Evolutionary conservation across 1,140 invertebrate genomes (phyloP), one percentile per base, ranked within the genome.

Genomic region (Nautilus pompilius): DNA sequence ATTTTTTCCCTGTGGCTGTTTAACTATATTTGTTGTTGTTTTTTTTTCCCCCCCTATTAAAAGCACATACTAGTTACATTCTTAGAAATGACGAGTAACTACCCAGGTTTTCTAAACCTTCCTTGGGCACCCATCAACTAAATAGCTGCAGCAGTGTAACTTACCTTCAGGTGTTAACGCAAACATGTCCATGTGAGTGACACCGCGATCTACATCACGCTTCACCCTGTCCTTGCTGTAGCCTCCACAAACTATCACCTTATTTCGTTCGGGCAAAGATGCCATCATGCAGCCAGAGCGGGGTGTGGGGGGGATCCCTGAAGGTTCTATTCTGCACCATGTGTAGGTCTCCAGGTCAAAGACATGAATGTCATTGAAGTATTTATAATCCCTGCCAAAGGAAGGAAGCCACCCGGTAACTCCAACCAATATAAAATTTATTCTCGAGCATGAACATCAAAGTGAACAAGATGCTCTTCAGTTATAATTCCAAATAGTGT

Each of bases 331-430:
- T 79, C 91, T 91, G 13, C 76, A 85, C 95, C 95, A 97, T 5
- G 86, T 84, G 71, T 93, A 89, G 0, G 87, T 88, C 69, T 92
- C 90, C 65, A 93, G 82, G 73, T 92, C 89, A 80, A 97, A 96
- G 29, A 87, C 81, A 80, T 94, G 86, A 3, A 95, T 76, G 84
- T 97, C 95, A 82, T 95, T 95, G 75, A 88, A 95, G 81, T 96
- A 97, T 72, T 90, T 90, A 76, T 90, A 96, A 53, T 93, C 89
- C 60, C 91, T 87, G 66, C 0, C 3, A 22, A 54, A 29, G 13
- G 13, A 41, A 41, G n/a, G 36, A 15, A 41, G n/a, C 13, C n/a
- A n/a, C n/a, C n/a, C n/a, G n/a, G n/a, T n/a, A n/a, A n/a, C n/a
- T n/a, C n/a, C n/a, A n/a, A n/a, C n/a, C n/a, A n/a, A n/a, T n/a